Evolutionary conservation across 2,113 vertebrate genomes (phyloP).

Genomic region (Gnathonemus longibarbis): DNA sequence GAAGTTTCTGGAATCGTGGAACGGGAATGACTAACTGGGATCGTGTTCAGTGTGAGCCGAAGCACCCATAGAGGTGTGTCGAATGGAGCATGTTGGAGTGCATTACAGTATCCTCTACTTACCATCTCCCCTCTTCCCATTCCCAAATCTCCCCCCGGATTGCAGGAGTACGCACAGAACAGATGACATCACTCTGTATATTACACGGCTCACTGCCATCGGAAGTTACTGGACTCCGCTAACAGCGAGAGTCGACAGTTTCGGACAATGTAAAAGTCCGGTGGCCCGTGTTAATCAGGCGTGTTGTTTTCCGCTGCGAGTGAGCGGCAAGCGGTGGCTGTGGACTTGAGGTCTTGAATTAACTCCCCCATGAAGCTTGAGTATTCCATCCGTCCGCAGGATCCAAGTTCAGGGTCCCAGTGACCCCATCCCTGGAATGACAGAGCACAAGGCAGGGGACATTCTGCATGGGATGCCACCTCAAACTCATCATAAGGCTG

Average conservation of each 20-base stretch:
- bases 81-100: background rate
- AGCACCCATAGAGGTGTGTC: background rate
- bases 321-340: background rate
- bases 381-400: background rate
- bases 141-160: background rate
- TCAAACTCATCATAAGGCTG: background rate
- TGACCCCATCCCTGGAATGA: background rate
- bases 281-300: background rate
- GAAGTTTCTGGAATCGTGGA: background rate
- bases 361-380: background rate
- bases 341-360: background rate
- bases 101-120: background rate
- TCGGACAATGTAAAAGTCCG: background rate
- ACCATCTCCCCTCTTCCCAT: background rate
- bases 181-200: background rate
- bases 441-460: background rate
- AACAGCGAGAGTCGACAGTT: background rate
- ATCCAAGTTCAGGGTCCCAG: background rate
- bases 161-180: background rate
- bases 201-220: background rate
- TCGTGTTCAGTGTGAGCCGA: background rate
- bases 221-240: background rate
- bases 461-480: background rate
- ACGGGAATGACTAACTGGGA: background rate
- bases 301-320: background rate